Conservation (phyloP, 2,113 vertebrate genomes). For the Zosterops pallidus region DNA sequence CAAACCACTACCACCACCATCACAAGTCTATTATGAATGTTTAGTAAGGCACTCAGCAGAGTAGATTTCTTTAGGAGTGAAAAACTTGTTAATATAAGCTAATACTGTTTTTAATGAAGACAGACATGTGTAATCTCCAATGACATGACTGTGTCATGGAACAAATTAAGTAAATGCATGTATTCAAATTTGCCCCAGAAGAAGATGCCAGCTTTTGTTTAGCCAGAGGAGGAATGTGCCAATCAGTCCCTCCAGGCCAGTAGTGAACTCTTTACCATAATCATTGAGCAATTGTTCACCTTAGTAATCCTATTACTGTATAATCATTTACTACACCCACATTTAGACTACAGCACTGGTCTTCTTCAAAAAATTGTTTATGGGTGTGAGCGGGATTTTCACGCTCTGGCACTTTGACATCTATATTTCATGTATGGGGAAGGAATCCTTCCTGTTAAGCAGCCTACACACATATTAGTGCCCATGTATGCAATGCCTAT, state of each 20-base stretch:
- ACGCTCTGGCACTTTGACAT: not conserved
- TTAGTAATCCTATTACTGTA: conserved; percentile 43
- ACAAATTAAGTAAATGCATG: conserved; percentile 18
- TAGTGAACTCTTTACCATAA: not conserved
- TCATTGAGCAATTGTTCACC: conserved; percentile 30
- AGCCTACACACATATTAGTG: not conserved
- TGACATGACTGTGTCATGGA: not conserved
- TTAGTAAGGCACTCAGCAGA: not conserved
- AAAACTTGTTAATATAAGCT: not conserved
- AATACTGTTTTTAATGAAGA: conserved; percentile 3
- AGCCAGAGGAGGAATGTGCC: not conserved
- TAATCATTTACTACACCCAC: not conserved
- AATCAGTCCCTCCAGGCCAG: not conserved
- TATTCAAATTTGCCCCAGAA: conserved; percentile 19
- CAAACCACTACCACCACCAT: not conserved
- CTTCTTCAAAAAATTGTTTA: not conserved
- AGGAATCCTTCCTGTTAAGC: not conserved
- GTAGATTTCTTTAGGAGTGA: not conserved
- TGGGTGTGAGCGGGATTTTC: not conserved
- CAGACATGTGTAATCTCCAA: conserved; percentile 11
- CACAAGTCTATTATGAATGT: not conserved
- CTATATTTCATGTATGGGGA: not conserved
- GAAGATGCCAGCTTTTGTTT: not conserved
- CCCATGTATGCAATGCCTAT: not conserved
- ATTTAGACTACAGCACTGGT: not conserved